phyloP scores from a whole-genome alignment of 2,888 invertebrate species.

The Drosophila helvetica region DNA sequence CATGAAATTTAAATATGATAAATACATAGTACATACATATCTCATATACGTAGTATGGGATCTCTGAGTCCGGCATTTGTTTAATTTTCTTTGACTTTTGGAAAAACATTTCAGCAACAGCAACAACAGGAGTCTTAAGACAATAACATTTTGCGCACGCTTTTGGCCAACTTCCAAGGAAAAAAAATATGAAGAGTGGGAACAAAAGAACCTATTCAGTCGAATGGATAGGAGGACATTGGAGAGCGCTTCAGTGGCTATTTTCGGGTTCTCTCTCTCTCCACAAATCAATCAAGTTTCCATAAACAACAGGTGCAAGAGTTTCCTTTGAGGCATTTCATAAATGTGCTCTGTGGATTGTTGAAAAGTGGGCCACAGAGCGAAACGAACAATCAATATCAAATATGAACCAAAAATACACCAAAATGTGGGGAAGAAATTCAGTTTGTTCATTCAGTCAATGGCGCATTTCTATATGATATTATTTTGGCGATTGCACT shows the following conservation, averaged over 20 bases:
- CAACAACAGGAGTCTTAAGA: conserved; percentile 37
- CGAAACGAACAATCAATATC: conserved; percentile 25
- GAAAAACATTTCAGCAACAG: conserved; percentile 62
- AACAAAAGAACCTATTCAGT: conserved; percentile 9
- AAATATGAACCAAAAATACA: conserved; percentile 24
- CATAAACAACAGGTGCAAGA: conserved; percentile 46
- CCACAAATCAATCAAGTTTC: conserved; percentile 32
- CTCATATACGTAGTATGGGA: not conserved
- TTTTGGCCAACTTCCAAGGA: conserved; percentile 66
- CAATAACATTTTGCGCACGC: conserved; percentile 77
- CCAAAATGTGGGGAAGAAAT: not conserved
- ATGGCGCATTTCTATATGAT: conserved; percentile 18
- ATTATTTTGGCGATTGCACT: conserved; percentile 12
- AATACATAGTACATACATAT: conserved; percentile 33
- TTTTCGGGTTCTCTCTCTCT: conserved; percentile 24
- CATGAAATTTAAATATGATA: conserved; percentile 46
- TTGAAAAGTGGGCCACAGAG: conserved; percentile 29
- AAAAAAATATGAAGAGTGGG: conserved; percentile 22
- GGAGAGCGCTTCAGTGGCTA: conserved; percentile 25
- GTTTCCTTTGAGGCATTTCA: conserved; percentile 25
- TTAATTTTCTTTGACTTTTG: conserved; percentile 51
- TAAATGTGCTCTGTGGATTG: conserved; percentile 15
- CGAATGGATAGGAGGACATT: conserved; percentile 22
- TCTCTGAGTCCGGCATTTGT: conserved; percentile 3
- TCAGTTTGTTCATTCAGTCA: conserved; percentile 12